Base-by-base conservation (phyloP, 2,888 invertebrate species). In the Amphipoea oculea region DNA sequence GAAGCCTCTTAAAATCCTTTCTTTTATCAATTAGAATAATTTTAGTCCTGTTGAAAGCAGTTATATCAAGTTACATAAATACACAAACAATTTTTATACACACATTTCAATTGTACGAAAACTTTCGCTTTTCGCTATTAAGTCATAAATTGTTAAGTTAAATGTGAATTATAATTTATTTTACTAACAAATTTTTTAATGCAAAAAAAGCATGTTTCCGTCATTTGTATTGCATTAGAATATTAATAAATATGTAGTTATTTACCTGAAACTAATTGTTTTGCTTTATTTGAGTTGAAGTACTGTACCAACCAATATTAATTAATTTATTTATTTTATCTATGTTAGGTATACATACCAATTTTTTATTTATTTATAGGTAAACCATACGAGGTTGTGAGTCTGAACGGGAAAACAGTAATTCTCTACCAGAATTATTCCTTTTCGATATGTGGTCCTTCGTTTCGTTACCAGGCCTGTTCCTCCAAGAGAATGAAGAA, bases 391-490 rank as follows among this genome's bases (percentile, higher is more conserved):
- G 17, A 73, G 70, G 17, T 81, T 11, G 69, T 78, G 54, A 78
- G 9, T 69, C 65, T 82, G 42, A 85, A 76, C 73, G 85, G 85
- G 3, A 88, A 60, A 70, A 78, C 42, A 3, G 72, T 73, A 6
- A 6, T 90, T 5, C 66, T 89, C 0, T 90, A 84, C 70, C 72
- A 84, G 67, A 66, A 86, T 12, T 76, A 89, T 57, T 88, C 90
- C 0, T 91, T 78, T 62, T 88, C 90, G 0, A 89, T 76, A 70
- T 75, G 78, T 48, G 90, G 89, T 1, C 62, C 70, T 2, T 80
- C 87, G 0, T 66, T 60, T 14, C 78, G 79, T 4, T 60, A 84
- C 36, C 86, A 83, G 29, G 87, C 86, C 54, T 91, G 91, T 73
- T 91, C 60, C n/a, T 71, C 91, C 0, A 89, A 82, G 36, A 89